A percentile compares a stretch with the other conserved stretches of the same genome.
Conservation (phyloP, 2,113 vertebrate genomes). For the Perca schrenkii region DNA sequence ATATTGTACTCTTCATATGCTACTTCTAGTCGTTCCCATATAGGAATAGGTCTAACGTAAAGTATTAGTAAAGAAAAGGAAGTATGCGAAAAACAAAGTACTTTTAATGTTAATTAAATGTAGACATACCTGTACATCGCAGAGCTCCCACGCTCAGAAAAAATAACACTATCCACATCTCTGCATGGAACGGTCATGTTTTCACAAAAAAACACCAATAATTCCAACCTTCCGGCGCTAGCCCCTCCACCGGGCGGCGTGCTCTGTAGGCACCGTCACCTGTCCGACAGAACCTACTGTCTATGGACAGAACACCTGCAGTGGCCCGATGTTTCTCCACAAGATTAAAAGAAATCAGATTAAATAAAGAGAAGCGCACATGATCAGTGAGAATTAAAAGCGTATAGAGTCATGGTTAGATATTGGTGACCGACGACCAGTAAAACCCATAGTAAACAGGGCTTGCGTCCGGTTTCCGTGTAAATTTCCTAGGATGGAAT, state of each 20-base stretch:
- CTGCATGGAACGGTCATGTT: slow-evolving; percentile 30
- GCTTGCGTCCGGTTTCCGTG: neutral
- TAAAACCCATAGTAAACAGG: neutral
- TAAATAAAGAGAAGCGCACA: neutral
- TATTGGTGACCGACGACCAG: neutral
- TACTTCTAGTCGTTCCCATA: neutral
- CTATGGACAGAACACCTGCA: neutral
- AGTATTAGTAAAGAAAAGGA: neutral
- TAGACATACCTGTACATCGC: slow-evolving; percentile 51
- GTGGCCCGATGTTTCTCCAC: too few relatives aligned
- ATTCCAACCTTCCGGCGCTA: neutral
- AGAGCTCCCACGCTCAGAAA: slow-evolving; percentile 25
- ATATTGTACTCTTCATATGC: neutral
- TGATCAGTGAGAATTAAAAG: neutral
- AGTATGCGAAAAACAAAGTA: neutral
- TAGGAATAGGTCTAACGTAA: too few relatives aligned
- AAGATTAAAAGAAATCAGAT: neutral
- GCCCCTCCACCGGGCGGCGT: neutral
- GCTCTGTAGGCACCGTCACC: neutral
- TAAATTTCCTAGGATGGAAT: slow-evolving; percentile 54
- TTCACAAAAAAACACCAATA: slow-evolving; percentile 19
- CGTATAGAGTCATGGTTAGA: fast-evolving
- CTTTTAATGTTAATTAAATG: neutral
- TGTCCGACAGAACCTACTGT: neutral
- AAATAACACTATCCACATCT: slow-evolving; percentile 49